These are phyloP conservation scores for Rhodophaea formosa DNA, from an alignment of 2,888 invertebrate genomes.

Conservation along the genomic window DNA sequence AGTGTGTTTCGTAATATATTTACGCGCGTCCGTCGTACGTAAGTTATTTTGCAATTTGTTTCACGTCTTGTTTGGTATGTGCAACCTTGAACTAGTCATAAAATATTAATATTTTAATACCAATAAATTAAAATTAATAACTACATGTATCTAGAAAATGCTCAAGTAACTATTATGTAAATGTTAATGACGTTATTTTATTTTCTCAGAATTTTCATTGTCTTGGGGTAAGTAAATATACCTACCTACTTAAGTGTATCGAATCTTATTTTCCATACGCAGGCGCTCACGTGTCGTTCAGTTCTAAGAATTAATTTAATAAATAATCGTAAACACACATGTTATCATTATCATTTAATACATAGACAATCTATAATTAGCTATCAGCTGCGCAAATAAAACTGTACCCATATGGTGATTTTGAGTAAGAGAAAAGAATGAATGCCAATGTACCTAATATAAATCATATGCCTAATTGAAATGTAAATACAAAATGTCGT, in stretches of 20 bases:
- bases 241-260: neutral
- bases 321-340: neutral
- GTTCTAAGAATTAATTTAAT: neutral
- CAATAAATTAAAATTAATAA: neutral
- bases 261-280: too few species aligned
- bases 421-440: too few species aligned
- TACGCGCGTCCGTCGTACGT: neutral
- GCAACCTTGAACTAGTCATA: conserved; percentile 14
- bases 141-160: neutral
- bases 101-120: neutral
- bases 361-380: neutral
- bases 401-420: too few species aligned
- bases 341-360: neutral
- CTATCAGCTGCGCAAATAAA: neutral
- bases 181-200: neutral
- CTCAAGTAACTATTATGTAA: too few species aligned
- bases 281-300: neutral
- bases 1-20: conserved; percentile 16
- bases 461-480: too few species aligned
- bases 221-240: neutral
- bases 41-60: conserved; percentile 17
- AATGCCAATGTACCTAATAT: too few species aligned
- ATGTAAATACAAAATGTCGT: too few species aligned
- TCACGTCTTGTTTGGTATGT: conserved; percentile 11
- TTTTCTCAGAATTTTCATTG: neutral